Percentiles rank a stretch among this genome's conserved stretches.
phyloP scores from a whole-genome alignment of 2,113 vertebrate species.

The Notechis scutatus region DNA sequence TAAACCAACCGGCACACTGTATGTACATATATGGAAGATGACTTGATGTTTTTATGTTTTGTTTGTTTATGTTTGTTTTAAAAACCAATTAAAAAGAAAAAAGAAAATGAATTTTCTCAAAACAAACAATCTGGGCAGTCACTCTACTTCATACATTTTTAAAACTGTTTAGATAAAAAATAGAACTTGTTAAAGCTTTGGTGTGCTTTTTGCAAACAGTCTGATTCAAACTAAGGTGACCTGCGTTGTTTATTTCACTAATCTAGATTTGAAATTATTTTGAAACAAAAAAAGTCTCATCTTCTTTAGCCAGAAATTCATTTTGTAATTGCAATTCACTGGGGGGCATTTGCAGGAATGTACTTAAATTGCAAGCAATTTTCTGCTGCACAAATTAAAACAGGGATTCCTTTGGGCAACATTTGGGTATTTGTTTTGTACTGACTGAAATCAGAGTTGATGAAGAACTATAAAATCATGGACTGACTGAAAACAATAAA shows the following conservation, averaged over 20 bases:
- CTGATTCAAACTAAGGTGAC: neutral
- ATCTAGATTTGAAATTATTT: constrained; percentile 23
- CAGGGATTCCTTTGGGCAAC: neutral
- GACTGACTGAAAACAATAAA: too few species aligned
- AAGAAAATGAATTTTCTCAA: constrained; percentile 17
- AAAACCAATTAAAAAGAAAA: too few species aligned
- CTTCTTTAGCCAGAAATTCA: neutral
- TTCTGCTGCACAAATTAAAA: neutral
- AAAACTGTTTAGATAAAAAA: neutral
- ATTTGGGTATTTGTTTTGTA: neutral
- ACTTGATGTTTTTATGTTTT: too few species aligned
- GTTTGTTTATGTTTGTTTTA: too few species aligned
- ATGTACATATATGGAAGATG: too few species aligned
- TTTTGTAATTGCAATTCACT: neutral
- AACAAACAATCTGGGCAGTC: constrained; percentile 26
- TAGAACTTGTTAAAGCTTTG: neutral
- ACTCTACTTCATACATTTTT: neutral
- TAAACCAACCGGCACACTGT: too few species aligned
- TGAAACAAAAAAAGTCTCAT: neutral
- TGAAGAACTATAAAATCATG: neutral
- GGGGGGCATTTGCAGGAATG: neutral
- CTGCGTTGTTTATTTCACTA: neutral
- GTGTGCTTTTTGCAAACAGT: neutral
- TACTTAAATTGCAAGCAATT: neutral
- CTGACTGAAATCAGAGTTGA: neutral